Base-by-base conservation (phyloP, 2,888 invertebrate genomes). In the Epiblema foenella region DNA sequence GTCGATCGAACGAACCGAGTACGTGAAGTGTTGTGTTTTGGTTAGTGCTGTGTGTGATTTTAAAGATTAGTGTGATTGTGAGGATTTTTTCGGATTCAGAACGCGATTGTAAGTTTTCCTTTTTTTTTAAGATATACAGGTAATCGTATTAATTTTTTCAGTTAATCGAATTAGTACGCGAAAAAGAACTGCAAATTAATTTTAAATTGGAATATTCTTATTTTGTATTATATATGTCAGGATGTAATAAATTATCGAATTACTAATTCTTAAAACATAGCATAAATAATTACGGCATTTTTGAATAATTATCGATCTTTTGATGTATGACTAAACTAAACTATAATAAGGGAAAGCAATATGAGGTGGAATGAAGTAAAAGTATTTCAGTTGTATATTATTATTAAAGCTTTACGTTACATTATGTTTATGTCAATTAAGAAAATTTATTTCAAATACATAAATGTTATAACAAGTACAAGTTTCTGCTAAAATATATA, bases 1-100 rank as follows among this genome's bases (percentile, higher is more conserved):
- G 17, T 51, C 68, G 72, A 63, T 73, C 77, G 75, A 71, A 74
- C 51, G 54, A 69, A 33, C 37, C 64, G 64, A 76, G 74, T 76
- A 68, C 64, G 46, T 33, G 67, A 49, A 33, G 59, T 49, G 37
- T 51, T 58, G 67, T 68, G 67, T 52, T 39, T 49, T 46, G 46
- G 20, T 42, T 15, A 29, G 58, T 59, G 59, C 12, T 39, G 67
- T 68, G 67, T 39, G 51, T 59, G 58, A 46, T 37, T 57, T 67
- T 58, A 29, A 37, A 49, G 56, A 57, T 18, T 37, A 49, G 57
- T 37, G 33, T 37, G 18, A 37, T 15, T 63, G 64, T 64, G 18
- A 29, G 46, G 39, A 46, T 60, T 60, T 57, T 33, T 60, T 49
- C 46, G 60, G 60, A 60, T 60, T 46, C 46, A 17, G 60, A 24